phyloP scores from a whole-genome alignment of 2,797 vertebrate genomes.

The Podarcis lilfordi region DNA sequence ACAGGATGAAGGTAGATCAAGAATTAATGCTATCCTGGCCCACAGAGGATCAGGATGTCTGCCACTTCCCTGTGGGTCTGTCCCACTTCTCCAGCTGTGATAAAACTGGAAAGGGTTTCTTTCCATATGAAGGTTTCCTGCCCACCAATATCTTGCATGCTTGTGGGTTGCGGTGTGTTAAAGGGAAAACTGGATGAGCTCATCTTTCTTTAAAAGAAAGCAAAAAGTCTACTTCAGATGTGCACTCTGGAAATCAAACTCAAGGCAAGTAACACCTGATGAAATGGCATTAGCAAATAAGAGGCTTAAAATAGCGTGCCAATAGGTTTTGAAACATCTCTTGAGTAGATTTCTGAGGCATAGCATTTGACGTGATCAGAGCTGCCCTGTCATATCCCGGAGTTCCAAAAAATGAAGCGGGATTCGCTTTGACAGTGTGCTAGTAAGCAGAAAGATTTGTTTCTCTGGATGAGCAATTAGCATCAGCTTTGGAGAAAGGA shows the following conservation, averaged over 20 bases:
- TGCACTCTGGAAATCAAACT: neutral
- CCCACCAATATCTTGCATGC: neutral
- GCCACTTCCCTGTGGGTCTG: neutral
- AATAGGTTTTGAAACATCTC: constrained; percentile 17
- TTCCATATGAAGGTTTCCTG: neutral
- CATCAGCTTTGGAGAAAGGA: constrained; percentile 29
- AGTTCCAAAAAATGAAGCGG: constrained; percentile 51
- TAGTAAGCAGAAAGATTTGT: constrained; percentile 34
- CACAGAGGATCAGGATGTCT: neutral
- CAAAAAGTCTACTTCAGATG: neutral
- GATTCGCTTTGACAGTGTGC: constrained; percentile 44
- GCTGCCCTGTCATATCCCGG: constrained; percentile 29
- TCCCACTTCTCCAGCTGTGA: neutral
- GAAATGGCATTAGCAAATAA: neutral
- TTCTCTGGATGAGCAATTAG: constrained; percentile 22
- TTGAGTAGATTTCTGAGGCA: neutral
- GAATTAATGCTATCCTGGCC: neutral
- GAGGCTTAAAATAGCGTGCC: neutral
- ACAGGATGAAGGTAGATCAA: neutral
- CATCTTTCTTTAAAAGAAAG: too few species aligned
- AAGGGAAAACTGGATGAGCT: neutral
- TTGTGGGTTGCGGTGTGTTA: neutral
- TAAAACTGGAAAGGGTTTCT: neutral
- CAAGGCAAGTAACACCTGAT: neutral
- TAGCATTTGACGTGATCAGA: constrained; percentile 51